These are phyloP conservation scores for Idris sp. DNA, from an alignment of 1,140 invertebrate species.

Conservation along the genomic window DNA sequence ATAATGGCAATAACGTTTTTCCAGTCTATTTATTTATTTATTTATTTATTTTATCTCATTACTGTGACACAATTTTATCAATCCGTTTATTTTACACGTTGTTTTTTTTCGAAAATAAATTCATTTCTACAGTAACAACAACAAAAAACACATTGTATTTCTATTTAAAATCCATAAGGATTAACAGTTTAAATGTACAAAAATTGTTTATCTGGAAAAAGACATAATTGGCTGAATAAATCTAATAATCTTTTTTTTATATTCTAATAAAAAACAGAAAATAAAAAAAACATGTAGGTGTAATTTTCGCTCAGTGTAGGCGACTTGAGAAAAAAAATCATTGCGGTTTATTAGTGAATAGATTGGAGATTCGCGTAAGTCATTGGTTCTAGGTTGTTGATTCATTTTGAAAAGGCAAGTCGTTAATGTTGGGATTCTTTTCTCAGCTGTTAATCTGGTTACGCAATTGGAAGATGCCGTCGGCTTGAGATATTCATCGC, in stretches of 20 bases:
- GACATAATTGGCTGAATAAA: no score
- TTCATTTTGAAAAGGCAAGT: conserved; percentile 12
- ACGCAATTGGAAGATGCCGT: conserved; percentile 39
- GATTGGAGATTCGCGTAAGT: conserved; percentile 31
- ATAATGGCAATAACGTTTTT: conserved; percentile 14
- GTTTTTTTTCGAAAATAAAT: no score
- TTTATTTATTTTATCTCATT: not conserved
- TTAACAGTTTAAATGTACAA: no score
- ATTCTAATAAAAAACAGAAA: no score
- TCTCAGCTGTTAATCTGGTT: conserved; percentile 29
- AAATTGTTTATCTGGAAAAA: no score
- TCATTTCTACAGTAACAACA: no score
- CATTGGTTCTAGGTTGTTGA: conserved; percentile 18
- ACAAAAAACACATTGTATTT: no score
- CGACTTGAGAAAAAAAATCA: conserved; percentile 13
- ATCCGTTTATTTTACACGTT: not conserved
- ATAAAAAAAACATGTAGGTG: no score
- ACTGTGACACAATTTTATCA: not conserved
- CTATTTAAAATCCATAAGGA: no score
- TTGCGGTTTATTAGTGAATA: conserved; percentile 19
- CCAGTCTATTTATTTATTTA: not conserved
- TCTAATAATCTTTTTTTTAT: no score
- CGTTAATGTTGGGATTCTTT: conserved; percentile 29
- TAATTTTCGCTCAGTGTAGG: no score
- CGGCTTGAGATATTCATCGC: conserved; percentile 41